Base-by-base conservation (phyloP, 2,797 vertebrate species). In the Agapornis canus region DNA sequence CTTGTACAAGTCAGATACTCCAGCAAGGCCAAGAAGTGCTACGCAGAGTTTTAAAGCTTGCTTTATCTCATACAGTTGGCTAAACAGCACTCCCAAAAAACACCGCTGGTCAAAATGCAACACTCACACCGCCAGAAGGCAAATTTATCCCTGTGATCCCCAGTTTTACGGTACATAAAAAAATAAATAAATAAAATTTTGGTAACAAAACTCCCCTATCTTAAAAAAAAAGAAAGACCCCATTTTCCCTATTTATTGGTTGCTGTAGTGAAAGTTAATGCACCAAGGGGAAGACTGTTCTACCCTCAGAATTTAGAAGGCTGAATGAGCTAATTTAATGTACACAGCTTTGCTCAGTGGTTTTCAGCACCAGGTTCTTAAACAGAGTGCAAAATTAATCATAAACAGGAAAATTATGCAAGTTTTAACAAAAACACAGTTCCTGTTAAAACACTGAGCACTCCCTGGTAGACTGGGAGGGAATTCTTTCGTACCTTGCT, bases 311-410 rank as follows among this genome's bases (percentile, higher is more conserved):
- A 56, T 61, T 75, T 88, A 87, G 89, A 68, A 10, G 2, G 72
- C 42, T 72, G 49, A 95, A 71, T 47, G 11, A 89, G n/a, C 52
- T 82, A 49, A 9, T 52, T 59, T 76, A 89, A 68, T 26, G 42
- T 65, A 80, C 11, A 21, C 39, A 87, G 54, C 84, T 96, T 84
- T 89, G 64, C 54, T 37, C 43, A 91, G 65, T 27, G 47, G 32
- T 60, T 78, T 90, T 90, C 71, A 93, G 90, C 89, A 92, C 79
- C 81, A 82, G 11, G 68, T 75, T 94, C 91, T 96, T 92, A 79
- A 97, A 96, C 60, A 96, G 77, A 94, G 85, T 91, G 71, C 71
- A 90, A 51, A 22, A 63, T 61, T 65, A 86, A 59, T 47, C 21
- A 35, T 18, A 37, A 63, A 4, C 2, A 31, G 76, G 48, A 60